Evolutionary conservation across 2,888 invertebrate genomes (phyloP), one percentile per base, ranked within the genome.

Genomic region (Nomada flava): DNA sequence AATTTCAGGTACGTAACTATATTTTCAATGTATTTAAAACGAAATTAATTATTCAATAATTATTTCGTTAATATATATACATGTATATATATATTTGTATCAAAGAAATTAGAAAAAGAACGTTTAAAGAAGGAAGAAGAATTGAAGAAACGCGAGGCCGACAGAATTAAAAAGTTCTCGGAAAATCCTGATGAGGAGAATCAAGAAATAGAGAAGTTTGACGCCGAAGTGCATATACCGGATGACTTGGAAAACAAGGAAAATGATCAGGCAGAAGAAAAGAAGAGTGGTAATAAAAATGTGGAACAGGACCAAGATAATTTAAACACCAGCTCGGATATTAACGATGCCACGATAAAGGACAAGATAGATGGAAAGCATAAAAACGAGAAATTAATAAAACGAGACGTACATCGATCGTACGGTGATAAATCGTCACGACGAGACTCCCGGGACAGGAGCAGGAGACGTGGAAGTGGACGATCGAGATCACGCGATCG

Each of bases 1-100:
- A 98, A 90, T 96, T 97, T 90, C 97, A 98, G 95, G 96, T 96
- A 90, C 74, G 74, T 75, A 55, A n/a, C 47, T 7, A 20, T 26
- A 26, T 47, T 29, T 47, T 47, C 11, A 47, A 52, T 59, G 15
- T 29, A 2, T 36, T 23, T 7, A 18, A 20, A 65, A 10, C 29
- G 5, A 11, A 55, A 47, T 47, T 55, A n/a, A 4, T 53, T n/a
- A 2, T 26, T 11, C 1, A 4, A 18, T 20, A 60, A 47, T 26
- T 20, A 36, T 44, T 47, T 13, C 11, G 15, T 47, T 11, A 47
- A 47, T 47, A 47, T 13, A 47, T 47, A 64, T 47, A 44, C 26
- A 55, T 60, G 20, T 53, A 11, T 10, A 9, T 42, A 29, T 44
- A 9, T 63, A 57, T 65, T 80, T 68, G 2, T 50, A 64, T 76